These are phyloP conservation scores for Ectobius pallidus DNA, from an alignment of 2,888 invertebrate genomes.

Conservation along the genomic window DNA sequence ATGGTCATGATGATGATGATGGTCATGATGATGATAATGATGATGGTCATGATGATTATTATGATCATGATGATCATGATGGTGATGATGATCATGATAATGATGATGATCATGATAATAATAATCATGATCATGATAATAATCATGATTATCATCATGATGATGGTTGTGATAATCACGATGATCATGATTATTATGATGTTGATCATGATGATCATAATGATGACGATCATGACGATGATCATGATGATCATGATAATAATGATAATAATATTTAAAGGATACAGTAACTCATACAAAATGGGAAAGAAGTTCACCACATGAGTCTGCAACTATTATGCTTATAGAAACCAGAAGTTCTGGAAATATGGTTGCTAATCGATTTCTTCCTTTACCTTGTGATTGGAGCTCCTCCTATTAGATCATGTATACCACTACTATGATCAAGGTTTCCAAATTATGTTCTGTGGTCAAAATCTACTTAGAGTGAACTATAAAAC, in stretches of 20 bases:
- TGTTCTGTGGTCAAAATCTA: no score
- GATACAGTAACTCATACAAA: no score
- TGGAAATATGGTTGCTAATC: no score
- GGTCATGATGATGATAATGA: neutral
- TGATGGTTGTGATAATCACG: neutral
- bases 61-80: neutral
- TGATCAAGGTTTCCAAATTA: no score
- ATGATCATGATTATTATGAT: neutral
- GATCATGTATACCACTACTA: no score
- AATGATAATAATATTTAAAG: conserved; percentile 6
- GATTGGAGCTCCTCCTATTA: no score
- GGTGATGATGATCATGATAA: neutral
- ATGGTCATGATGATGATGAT: neutral
- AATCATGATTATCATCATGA: neutral
- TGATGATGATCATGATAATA: neutral
- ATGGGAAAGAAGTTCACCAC: no score
- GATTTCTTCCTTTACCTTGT: no score
- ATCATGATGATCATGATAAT: neutral
- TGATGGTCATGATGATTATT: neutral
- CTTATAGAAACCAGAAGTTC: no score
- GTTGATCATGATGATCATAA: no score
- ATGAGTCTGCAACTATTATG: no score
- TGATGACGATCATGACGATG: neutral
- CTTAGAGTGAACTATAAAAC: no score
- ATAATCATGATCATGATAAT: neutral